Evolutionary conservation across 2,797 vertebrate genomes (phyloP), one percentile per base, ranked within the genome.

Genomic region (Enteromius afrohamiltoni): DNA sequence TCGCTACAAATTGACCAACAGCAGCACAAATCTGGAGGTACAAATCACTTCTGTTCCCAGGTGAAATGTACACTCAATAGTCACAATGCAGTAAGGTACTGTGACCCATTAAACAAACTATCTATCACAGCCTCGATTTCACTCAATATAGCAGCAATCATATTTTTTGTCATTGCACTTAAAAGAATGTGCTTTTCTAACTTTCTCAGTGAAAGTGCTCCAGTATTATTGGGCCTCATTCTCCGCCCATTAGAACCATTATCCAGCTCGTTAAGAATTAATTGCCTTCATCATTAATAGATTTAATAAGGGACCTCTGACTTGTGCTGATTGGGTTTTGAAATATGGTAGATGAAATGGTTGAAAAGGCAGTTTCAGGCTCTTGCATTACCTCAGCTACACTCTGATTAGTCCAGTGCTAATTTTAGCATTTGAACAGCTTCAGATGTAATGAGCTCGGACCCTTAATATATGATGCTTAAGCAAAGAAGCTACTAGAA

Each of bases 241-340:
- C 88, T 90, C 85, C 53, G 26, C 37, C 87, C 87, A 83, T 80
- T 91, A 82, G 85, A 86, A 85, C 77, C 77, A 86, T 90, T 58
- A 88, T 85, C 87, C 77, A 82, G 85, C 89, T 77, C 42, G 79
- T 83, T 86, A 85, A 79, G 81, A 88, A 83, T 90, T 91, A 93
- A 89, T 80, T 85, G 67, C 6, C 40, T 75, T 86, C 84, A 42
- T 85, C 88, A 87, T 83, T 88, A 90, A 91, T 90, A 78, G 79
- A 80, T 84, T 76, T 83, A 86, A 87, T 77, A 60, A 70, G 77
- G 70, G 85, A 77, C 89, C 83, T 81, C 29, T 62, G 70, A 51
- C 83, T 85, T 68, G 58, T 68, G 47, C 84, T 89, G 89, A 92
- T 89, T 90, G 83, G 83, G 86, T 83, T 91, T 87, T 91, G 86